Percentiles rank a stretch among this genome's conserved stretches.
Conservation (phyloP, 2,797 vertebrate species). For the Sciurus vulgaris region DNA sequence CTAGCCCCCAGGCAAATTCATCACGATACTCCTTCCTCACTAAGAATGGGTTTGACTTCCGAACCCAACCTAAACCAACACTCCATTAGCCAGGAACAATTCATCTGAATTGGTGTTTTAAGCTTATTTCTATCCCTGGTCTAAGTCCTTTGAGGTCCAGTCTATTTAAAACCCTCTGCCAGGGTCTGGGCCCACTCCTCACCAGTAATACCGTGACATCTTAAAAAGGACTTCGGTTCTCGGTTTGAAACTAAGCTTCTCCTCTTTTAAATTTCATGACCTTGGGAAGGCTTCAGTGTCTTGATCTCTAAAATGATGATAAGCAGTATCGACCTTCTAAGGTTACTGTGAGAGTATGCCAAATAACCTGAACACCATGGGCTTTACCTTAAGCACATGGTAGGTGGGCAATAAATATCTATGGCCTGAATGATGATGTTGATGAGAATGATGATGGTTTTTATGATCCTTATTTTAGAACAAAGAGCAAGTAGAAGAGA, state of each 20-base stretch:
- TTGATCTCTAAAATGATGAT: not conserved
- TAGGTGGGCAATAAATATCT: not conserved
- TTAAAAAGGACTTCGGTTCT: not conserved
- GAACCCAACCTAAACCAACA: not conserved
- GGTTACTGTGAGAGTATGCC: not conserved
- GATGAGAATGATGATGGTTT: not conserved
- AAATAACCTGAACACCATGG: not conserved
- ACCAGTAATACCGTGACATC: not conserved
- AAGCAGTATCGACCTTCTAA: not conserved
- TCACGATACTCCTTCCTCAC: accelerated
- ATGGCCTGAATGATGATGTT: not conserved
- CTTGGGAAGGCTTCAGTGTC: not conserved
- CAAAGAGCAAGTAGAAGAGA: conserved; percentile 89
- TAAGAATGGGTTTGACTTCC: not conserved
- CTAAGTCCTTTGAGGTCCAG: not conserved
- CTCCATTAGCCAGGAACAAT: no score
- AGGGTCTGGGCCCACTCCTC: not conserved
- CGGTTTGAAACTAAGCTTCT: not conserved
- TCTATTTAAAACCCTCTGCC: not conserved
- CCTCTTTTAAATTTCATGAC: not conserved
- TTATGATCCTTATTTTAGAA: conserved; percentile 86
- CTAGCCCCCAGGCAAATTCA: not conserved
- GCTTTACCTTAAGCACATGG: not conserved
- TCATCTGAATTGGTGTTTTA: not conserved
- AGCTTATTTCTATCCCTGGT: not conserved